Conservation (phyloP, 2,888 invertebrate species). For the Julus scanicus region DNA sequence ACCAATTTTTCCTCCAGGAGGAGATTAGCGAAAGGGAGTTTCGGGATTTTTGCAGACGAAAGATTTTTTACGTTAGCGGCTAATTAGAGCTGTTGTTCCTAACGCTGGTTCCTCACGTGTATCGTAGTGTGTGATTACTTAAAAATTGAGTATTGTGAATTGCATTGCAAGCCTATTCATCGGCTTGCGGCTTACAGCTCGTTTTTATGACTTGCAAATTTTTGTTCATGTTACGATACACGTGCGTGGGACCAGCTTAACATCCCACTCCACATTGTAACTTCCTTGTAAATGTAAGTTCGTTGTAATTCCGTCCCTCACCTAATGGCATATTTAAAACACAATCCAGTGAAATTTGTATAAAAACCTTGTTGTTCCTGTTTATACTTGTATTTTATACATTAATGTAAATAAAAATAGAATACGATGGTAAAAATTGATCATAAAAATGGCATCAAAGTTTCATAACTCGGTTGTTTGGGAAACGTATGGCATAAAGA, state of each 20-base stretch:
- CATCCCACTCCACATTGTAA: too few species aligned
- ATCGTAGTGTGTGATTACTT: too few species aligned
- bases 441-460: not conserved
- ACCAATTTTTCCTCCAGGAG: not conserved
- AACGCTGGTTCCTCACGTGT: not conserved
- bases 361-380: slow-evolving; percentile 30
- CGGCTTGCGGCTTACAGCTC: too few species aligned
- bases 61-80: not conserved
- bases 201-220: too few species aligned
- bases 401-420: slow-evolving; percentile 32
- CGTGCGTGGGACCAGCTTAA: too few species aligned
- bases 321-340: slow-evolving; percentile 9
- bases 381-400: slow-evolving; percentile 42
- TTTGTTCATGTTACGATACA: too few species aligned
- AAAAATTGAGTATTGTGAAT: too few species aligned
- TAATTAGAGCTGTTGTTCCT: not conserved
- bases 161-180: not conserved
- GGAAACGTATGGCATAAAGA: not conserved
- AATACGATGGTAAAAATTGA: not conserved
- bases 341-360: not conserved
- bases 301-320: not conserved
- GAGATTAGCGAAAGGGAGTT: not conserved
- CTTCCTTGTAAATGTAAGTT: too few species aligned
- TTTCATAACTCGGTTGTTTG: not conserved
- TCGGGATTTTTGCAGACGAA: not conserved